Evolutionary conservation across 2,113 vertebrate genomes (phyloP), one percentile per base, ranked within the genome.

Genomic region (Tetrao urogallus): DNA sequence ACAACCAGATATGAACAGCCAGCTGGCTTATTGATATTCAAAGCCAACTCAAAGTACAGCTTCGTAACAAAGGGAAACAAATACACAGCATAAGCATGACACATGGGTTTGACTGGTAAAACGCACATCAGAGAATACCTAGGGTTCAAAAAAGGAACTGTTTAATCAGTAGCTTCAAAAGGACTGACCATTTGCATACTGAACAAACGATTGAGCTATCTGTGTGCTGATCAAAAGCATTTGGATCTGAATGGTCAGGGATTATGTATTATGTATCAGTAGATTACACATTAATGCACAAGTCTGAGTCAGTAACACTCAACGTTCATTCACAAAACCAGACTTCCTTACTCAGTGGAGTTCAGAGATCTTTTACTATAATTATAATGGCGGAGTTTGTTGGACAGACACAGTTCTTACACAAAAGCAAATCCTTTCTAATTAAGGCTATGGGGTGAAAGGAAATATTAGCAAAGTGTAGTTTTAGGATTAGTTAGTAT

Each of bases 201-300:
- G 91, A 93, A 81, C 75, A 86, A 80, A 81, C n/a, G 64, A 27
- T 32, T 2, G 13, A 80, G 80, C 36, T 63, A 52, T 80, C 91
- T 60, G 40, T 34, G 91, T 42, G 42, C 30, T 52, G 91, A 92
- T 86, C 90, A 96, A 92, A 92, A 82, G 34, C n/a, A 3, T n/a
- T 43, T 40, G 42, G 76, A 79, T 56, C 36, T 42, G 78, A 89
- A 19, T 11, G 60, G 60, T 50, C 66, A 77, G 79, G 28, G 63
- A 75, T 70, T 57, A 30, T 82, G 80, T 36, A 72, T 82, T 52
- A n/a, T 83, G 73, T 17, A 93, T 79, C 80, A 92, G 34, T 34
- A 61, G 88, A 64, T 89, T 88, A 43, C 0, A 0, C 8, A 21
- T 79, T 76, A 94, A 91, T 24, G 58, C 34, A 32, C 8, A 9